These are phyloP conservation scores for Zelleria hepariella DNA, from an alignment of 2,888 invertebrate genomes.

Conservation along the genomic window DNA sequence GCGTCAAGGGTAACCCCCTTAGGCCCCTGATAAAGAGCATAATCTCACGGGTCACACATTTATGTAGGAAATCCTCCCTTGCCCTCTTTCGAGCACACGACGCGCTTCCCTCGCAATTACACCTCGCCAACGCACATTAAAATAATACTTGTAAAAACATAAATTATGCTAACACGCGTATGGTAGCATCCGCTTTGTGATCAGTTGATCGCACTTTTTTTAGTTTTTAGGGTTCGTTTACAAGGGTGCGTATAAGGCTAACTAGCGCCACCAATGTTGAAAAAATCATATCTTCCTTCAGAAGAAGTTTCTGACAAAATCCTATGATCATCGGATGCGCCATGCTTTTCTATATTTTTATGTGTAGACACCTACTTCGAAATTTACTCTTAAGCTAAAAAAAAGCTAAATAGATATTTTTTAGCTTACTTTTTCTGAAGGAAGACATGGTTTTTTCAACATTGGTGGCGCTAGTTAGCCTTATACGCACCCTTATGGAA, in stretches of 20 bases:
- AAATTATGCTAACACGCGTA: conserved; percentile 61
- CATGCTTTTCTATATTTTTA: conserved; percentile 2
- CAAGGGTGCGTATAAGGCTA: background rate
- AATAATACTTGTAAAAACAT: conserved; percentile 52
- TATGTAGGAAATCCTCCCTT: background rate
- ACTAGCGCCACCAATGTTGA: no score
- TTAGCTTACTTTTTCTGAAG: no score
- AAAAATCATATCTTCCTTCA: no score
- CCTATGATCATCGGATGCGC: no score
- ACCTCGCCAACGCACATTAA: conserved; percentile 18
- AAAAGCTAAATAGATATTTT: no score
- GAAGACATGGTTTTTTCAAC: no score
- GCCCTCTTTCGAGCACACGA: conserved; percentile 29
- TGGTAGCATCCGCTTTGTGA: conserved; percentile 43
- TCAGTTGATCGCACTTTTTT: conserved; percentile 23
- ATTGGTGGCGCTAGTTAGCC: no score
- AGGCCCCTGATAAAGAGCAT: background rate
- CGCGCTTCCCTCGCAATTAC: conserved; percentile 43
- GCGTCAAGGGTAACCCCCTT: background rate
- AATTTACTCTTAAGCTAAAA: no score
- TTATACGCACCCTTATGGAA: no score
- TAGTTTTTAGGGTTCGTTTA: conserved; percentile 20
- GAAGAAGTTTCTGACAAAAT: no score
- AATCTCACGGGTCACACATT: no score
- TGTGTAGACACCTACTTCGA: conserved; percentile 16